Base-by-base conservation (phyloP, 1,140 invertebrate species). In the Drosophila tristis region DNA sequence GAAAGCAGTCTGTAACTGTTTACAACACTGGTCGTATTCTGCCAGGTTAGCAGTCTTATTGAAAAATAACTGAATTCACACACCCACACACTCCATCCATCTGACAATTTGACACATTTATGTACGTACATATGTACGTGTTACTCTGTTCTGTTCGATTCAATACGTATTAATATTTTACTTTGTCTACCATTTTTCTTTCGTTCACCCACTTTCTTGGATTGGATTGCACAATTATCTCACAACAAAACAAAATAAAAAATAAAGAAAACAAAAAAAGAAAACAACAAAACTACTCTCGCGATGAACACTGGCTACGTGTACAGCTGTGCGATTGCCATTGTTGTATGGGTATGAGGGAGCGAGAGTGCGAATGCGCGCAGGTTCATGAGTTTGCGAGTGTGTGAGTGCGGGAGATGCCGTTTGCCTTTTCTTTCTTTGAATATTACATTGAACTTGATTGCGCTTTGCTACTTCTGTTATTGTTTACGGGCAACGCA, bases 391-490 rank as follows among this genome's bases (percentile, higher is more conserved):
- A 5, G 60, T 61, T n/a, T 76, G 56, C 15, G 45, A 45, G 54
- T 51, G 29, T 55, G 29, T 64, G 67, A 67, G 56, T 70, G 54
- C 55, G 62, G 20, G 56, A 62, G 68, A 63, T 74, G 58, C 62
- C 64, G 65, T 51, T 68, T 56, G 43, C 45, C 60, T 60, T 80
- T 55, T 47, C 56, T 58, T 71, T 84, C 65, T 63, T 54, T 68
- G 60, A 68, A 67, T 70, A 87, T 87, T 31, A 72, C 74, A 87
- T 86, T 86, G 81, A 86, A 87, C 81, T 86, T 86, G 82, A 81
- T 81, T 80, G 62, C 70, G 68, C 29, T 9, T 25, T 61, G 39
- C 59, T 59, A 31, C 56, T 72, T 44, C 48, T 74, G 43, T 53
- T 64, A 13, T 57, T 73, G 73, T 74, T 58, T 65, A 60, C 29